A percentile compares a stretch with the other conserved stretches of the same genome.
phyloP scores from a whole-genome alignment of 2,113 vertebrate species.

The Tragelaphus imberbis region DNA sequence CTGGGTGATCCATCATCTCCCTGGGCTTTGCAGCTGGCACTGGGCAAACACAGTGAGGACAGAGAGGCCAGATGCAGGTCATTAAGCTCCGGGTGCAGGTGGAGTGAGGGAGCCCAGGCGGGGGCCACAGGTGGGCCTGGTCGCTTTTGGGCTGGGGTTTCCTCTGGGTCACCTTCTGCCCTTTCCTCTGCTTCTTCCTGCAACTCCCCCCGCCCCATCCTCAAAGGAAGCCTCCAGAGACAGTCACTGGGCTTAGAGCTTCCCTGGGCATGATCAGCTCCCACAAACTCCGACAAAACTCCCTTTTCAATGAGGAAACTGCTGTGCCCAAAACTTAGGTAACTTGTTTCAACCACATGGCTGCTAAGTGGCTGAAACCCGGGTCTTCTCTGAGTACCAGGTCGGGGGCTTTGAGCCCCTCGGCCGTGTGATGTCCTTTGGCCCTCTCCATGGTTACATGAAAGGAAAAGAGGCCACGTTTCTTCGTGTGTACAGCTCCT shows the following conservation, averaged over 20 bases:
- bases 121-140: neutral
- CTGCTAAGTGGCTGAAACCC: neutral
- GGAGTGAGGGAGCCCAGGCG: neutral
- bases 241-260: neutral
- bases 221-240: neutral
- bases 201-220: neutral
- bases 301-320: neutral
- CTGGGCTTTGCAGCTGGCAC: conserved; percentile 3
- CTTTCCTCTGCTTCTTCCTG: neutral
- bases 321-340: no score
- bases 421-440: neutral
- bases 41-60: conserved; percentile 55
- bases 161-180: neutral
- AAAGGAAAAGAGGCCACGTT: neutral
- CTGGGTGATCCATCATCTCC: neutral
- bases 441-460: neutral
- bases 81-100: neutral
- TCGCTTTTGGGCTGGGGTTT: neutral
- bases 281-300: neutral
- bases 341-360: neutral
- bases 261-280: neutral
- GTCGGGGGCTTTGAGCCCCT: neutral
- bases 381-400: neutral
- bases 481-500: neutral
- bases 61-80: neutral